Base-by-base conservation (phyloP, 2,113 vertebrate species). In the Cyanistes caeruleus region DNA sequence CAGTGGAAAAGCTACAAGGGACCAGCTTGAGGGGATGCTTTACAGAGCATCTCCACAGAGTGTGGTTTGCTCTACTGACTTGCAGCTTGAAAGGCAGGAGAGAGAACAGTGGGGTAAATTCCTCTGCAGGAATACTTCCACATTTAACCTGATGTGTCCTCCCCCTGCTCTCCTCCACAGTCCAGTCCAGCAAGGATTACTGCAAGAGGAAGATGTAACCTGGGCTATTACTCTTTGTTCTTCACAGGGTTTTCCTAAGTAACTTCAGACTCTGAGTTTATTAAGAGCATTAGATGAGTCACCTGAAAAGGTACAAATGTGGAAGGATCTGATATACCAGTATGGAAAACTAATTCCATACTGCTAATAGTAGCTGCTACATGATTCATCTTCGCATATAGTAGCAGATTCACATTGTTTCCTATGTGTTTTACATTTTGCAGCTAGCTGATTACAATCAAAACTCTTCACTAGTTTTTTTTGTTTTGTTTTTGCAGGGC, bases 401-500 rank as follows among this genome's bases (percentile, higher is more conserved):
- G 35, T 39, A 69, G 68, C 64, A 87, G 48, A 58, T 51, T 63
- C 46, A 48, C 16, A 10, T 72, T 59, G 41, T 94, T 94, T 87
- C 51, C 67, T 73, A 28, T 13, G 0, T 51, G 31, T 58, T 94
- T 80, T 62, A 65, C 20, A 65, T 46, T 58, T 75, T 68, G 31
- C 48, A 88, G n/a, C 80, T 87, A 39, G 13, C 28, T 53, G 21
- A 25, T 81, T 18, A 46, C 58, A 90, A 31, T 73, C 41, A 68
- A 53, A 94, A 64, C 0, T 2, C 48, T 87, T 95, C 51, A 95
- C 59, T 64, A 10, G 37, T 58, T 95, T 89, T 31, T 84, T 77
- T 64, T 87, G 69, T 96, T n/a, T n/a, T n/a, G 58, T 91, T 96
- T 91, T 97, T 97, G 60, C 91, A 99, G 99, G 99, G 93, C 99